phyloP scores from a whole-genome alignment of 2,888 invertebrate species.

The Lottia scabra region DNA sequence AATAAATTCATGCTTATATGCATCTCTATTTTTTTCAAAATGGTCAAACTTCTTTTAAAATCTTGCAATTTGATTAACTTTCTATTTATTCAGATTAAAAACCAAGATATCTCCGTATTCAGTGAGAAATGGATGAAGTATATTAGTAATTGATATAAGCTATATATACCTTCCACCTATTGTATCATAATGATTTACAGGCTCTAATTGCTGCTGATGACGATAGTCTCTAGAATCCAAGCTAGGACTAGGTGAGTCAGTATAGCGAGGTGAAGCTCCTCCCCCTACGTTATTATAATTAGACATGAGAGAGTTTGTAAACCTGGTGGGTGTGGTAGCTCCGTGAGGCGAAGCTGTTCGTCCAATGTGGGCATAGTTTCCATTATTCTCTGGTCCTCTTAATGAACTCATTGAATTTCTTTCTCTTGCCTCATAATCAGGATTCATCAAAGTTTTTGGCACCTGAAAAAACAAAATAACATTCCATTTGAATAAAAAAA shows the following conservation, averaged over 20 bases:
- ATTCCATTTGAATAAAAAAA: too few relatives aligned
- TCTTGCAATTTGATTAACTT: too few relatives aligned
- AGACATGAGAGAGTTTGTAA: neutral
- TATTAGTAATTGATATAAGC: neutral
- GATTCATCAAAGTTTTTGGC: too few relatives aligned
- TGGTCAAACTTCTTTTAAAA: too few relatives aligned
- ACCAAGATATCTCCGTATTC: too few relatives aligned
- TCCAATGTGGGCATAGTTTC: neutral
- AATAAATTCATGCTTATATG: too few relatives aligned
- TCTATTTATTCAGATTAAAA: too few relatives aligned
- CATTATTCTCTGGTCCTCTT: neutral
- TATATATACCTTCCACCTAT: neutral
- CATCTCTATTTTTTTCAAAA: too few relatives aligned
- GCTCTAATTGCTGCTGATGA: neutral
- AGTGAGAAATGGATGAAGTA: too few relatives aligned
- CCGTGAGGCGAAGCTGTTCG: neutral
- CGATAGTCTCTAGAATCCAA: conserved; percentile 1
- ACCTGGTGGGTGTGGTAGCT: neutral
- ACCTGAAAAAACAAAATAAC: too few relatives aligned
- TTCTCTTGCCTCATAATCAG: too few relatives aligned
- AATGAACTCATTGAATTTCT: too few relatives aligned
- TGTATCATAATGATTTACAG: neutral
- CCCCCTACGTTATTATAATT: neutral
- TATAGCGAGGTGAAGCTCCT: neutral
- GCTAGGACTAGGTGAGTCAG: neutral